These are phyloP conservation scores for Coilia nasus DNA, from an alignment of 2,797 vertebrate genomes.

Conservation along the genomic window DNA sequence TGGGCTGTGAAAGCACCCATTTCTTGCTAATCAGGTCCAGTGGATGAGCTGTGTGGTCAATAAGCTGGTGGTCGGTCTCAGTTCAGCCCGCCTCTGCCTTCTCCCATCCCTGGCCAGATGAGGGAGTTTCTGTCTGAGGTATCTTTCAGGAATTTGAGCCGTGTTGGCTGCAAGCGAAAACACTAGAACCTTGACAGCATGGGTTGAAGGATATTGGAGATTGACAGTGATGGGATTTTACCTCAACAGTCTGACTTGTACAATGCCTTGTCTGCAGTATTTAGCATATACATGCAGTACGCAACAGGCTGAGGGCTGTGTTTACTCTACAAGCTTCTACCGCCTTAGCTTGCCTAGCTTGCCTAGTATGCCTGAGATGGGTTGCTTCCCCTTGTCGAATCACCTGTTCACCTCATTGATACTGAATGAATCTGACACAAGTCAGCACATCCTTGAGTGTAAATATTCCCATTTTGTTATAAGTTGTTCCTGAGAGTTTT, in stretches of 20 bases:
- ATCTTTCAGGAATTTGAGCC: background rate
- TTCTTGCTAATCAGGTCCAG: slow-evolving; percentile 62
- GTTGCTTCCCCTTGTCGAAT: background rate
- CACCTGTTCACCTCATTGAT: background rate
- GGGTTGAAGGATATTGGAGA: background rate
- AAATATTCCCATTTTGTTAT: background rate
- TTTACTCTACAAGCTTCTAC: background rate
- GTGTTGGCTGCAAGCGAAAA: background rate
- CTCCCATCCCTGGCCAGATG: background rate
- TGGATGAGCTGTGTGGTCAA: slow-evolving; percentile 66
- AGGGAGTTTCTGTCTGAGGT: background rate
- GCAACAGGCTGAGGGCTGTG: background rate
- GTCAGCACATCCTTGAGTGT: background rate
- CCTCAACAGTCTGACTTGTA: background rate
- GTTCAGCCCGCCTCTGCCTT: slow-evolving; percentile 5
- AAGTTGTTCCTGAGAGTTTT: background rate
- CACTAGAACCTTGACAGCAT: background rate
- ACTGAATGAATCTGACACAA: background rate
- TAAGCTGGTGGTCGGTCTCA: slow-evolving; percentile 59
- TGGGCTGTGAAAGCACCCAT: slow-evolving; percentile 65
- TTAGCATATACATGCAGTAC: background rate
- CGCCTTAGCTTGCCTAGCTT: background rate
- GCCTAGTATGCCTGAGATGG: background rate
- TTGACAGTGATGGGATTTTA: slow-evolving; percentile 3
- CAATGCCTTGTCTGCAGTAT: background rate